phyloP scores from a whole-genome alignment of 92 coral and sea anemone genomes.

The Epizoanthus fatuus region DNA sequence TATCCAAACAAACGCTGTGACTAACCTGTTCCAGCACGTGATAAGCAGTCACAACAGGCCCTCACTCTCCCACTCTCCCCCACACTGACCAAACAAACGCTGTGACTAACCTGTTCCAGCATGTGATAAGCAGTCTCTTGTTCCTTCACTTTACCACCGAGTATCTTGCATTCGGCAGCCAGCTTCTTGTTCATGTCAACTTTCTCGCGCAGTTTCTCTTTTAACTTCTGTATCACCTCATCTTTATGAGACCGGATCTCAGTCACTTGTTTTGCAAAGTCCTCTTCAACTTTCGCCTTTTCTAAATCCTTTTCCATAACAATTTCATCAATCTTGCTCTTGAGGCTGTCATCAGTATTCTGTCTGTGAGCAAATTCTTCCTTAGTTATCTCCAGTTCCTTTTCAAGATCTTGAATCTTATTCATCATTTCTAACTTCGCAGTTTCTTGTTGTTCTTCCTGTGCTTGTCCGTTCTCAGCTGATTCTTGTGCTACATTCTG shows the following conservation, averaged over 20 bases:
- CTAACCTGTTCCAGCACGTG: too few species aligned
- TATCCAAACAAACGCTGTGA: too few species aligned
- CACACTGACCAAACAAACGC: too few species aligned
- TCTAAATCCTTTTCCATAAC: constrained; percentile 77
- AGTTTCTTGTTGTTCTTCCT: constrained; percentile 45
- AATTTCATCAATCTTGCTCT: constrained; percentile 68
- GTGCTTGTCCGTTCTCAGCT: constrained; percentile 50
- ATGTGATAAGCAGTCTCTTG: constrained; percentile 65
- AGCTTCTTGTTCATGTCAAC: constrained; percentile 79
- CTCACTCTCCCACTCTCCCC: too few species aligned
- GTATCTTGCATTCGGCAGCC: constrained; percentile 71
- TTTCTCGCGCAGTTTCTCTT: constrained; percentile 81
- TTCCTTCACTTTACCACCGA: constrained; percentile 62
- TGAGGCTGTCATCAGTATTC: constrained; percentile 42
- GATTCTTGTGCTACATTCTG: constrained; percentile 7
- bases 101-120: constrained; percentile 15
- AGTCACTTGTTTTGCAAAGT: constrained; percentile 76
- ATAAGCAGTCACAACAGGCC: too few species aligned
- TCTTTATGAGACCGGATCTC: constrained; percentile 88
- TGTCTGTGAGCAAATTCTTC: constrained; percentile 27
- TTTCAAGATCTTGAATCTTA: constrained; percentile 41
- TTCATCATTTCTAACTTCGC: constrained; percentile 37
- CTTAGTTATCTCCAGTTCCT: constrained; percentile 67
- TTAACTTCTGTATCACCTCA: constrained; percentile 82
- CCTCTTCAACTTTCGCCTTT: constrained; percentile 76